Evolutionary conservation across 2,888 invertebrate genomes (phyloP), one percentile per base, ranked within the genome.

Genomic region (Ophion slaviceki): DNA sequence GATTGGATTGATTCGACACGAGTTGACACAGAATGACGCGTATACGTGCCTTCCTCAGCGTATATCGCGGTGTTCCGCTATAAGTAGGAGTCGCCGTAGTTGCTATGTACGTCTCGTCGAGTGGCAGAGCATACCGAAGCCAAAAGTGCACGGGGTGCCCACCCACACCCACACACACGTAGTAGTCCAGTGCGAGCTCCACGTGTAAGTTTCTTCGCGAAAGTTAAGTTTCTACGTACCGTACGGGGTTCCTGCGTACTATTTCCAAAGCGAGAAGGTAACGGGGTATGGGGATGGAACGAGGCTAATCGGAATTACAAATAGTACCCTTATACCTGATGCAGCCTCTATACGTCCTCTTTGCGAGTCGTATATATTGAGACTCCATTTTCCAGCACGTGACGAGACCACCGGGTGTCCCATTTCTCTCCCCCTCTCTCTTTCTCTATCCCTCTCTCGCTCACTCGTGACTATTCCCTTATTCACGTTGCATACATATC

Each of bases 271-370:
- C 77, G 87, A 67, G 77, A 72, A 82, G 72, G 83, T 32, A 32
- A 32, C n/a, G 61, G 62, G 76, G 81, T 32, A 53, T 45, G 76
- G 47, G 81, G 89, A 87, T 88, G 82, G 86, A 87, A 88, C 89
- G 88, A 87, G 89, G 89, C 92, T 93, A 93, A 93, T 93, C 92
- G 92, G 93, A 93, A 93, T 93, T 92, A 92, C 93, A 93, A 91
- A 91, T 91, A 90, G 88, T 86, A 84, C 86, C 86, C 89, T 90
- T 88, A 89, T 89, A 87, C 88, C 87, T 84, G 86, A 86, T 83
- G 86, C 86, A 86, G 75, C 75, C 70, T 80, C 80, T 76, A 80
- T 84, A 80, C 76, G 80, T 80, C 71, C 80, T 85, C 82, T 76
- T 76, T 84, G 72, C 83, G 71, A 81, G 83, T 85, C 83, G 79